These are phyloP conservation scores for Helostoma temminkii DNA, from an alignment of 2,797 vertebrate species.

Conservation along the genomic window DNA sequence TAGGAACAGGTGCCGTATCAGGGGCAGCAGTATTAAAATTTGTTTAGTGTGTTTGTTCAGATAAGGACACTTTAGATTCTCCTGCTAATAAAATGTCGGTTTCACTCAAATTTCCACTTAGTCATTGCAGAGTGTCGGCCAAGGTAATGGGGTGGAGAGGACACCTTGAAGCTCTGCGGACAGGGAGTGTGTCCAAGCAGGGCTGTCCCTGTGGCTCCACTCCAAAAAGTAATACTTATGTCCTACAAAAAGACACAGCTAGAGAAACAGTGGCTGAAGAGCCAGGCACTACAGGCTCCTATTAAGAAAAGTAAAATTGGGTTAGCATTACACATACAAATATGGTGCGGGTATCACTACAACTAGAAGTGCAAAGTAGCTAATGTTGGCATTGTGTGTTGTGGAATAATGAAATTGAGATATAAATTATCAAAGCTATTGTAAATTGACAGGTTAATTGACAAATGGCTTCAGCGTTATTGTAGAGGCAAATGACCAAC, in stretches of 20 bases:
- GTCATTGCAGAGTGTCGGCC: slow-evolving; percentile 54
- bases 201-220: slow-evolving; percentile 37
- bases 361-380: not conserved
- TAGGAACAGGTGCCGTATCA: slow-evolving; percentile 15
- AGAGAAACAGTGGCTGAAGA: not conserved
- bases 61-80: slow-evolving; percentile 45
- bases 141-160: slow-evolving; percentile 74
- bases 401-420: not conserved
- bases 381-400: not conserved
- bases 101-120: slow-evolving; percentile 59
- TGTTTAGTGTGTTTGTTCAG: slow-evolving; percentile 56
- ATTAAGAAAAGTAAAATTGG: not conserved
- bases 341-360: not conserved
- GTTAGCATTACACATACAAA: not conserved
- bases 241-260: slow-evolving; percentile 10
- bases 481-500: not conserved
- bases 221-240: slow-evolving; percentile 17
- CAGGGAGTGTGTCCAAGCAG: slow-evolving; percentile 45
- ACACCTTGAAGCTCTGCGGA: slow-evolving; percentile 73
- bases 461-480: not conserved
- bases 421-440: not conserved
- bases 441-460: not conserved
- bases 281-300: not conserved
- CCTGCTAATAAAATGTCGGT: slow-evolving; percentile 68
- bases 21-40: slow-evolving; percentile 26